Evolutionary conservation across 2,888 invertebrate genomes (phyloP).

Genomic region (Drosophila maculinotata): DNA sequence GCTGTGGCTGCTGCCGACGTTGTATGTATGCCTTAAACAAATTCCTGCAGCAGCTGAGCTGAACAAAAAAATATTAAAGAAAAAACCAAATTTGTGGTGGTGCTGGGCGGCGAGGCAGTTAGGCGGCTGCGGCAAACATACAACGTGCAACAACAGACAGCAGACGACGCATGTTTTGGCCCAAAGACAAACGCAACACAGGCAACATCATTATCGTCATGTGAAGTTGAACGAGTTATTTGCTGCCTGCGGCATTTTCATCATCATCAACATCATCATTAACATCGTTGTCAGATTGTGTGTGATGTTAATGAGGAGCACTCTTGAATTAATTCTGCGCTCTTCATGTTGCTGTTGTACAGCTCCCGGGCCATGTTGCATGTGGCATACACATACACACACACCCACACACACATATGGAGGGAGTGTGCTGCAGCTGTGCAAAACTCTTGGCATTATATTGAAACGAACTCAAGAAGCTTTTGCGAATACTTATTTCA

Average conservation of each 20-base stretch:
- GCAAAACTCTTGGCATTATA: conserved; percentile 13
- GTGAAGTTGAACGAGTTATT: conserved; percentile 57
- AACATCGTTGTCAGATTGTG: conserved; percentile 34
- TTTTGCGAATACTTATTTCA: background rate
- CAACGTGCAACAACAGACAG: conserved; percentile 38
- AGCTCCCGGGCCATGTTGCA: conserved; percentile 49
- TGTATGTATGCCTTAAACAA: conserved; percentile 44
- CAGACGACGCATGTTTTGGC: conserved; percentile 54
- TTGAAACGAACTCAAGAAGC: background rate
- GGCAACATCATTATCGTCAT: conserved; percentile 33
- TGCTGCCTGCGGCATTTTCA: conserved; percentile 36
- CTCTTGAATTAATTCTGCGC: conserved; percentile 57
- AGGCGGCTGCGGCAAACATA: conserved; percentile 35
- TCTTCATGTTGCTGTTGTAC: conserved; percentile 39
- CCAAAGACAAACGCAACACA: conserved; percentile 36
- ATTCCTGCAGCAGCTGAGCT: conserved; percentile 47
- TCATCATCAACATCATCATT: conserved; percentile 10
- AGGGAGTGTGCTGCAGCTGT: conserved; percentile 14
- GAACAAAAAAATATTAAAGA: conserved; percentile 10
- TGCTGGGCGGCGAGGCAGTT: conserved; percentile 1
- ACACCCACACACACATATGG: conserved; percentile 5
- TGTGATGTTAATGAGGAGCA: conserved; percentile 64
- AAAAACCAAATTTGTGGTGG: conserved; percentile 29
- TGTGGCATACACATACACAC: conserved; percentile 25
- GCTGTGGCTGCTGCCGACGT: conserved; percentile 18